Evolutionary conservation across 2,113 vertebrate species (phyloP).

Genomic region (Spilogale gracilis): DNA sequence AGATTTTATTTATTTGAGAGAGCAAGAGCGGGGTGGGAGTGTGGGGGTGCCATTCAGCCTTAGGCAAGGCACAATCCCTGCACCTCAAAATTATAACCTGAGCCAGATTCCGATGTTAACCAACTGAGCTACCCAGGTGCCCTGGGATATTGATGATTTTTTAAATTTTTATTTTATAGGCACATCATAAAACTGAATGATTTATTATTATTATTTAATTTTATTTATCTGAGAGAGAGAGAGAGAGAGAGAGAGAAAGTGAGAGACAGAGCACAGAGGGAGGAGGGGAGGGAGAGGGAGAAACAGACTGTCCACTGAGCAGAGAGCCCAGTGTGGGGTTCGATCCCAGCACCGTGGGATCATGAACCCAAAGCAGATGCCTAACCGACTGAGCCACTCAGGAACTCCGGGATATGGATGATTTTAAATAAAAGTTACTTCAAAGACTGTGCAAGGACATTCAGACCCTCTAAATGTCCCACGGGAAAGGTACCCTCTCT

Average conservation of each 20-base stretch:
- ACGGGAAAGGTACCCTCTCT: neutral
- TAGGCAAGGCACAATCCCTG: neutral
- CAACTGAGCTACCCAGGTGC: neutral
- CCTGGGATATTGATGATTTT: neutral
- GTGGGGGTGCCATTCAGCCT: accelerated
- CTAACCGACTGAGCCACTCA: neutral
- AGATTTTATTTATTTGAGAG: neutral
- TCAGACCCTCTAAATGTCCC: neutral
- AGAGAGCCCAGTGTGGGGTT: neutral
- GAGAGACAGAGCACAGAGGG: neutral
- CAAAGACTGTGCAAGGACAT: neutral
- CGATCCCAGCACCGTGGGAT: neutral
- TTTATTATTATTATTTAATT: neutral
- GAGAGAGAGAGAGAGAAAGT: neutral
- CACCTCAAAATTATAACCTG: neutral
- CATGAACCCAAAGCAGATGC: neutral
- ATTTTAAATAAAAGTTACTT: neutral
- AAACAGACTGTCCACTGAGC: neutral
- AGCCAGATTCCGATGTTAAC: neutral
- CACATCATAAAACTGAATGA: too few relatives aligned
- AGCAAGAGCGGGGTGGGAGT: neutral
- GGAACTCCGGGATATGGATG: neutral
- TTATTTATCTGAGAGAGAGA: neutral
- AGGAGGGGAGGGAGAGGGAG: neutral
- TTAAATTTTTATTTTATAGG: too few relatives aligned